Evolutionary conservation across 2,797 vertebrate species (phyloP), one percentile per base, ranked within the genome.

Genomic region (Salmo trutta): DNA sequence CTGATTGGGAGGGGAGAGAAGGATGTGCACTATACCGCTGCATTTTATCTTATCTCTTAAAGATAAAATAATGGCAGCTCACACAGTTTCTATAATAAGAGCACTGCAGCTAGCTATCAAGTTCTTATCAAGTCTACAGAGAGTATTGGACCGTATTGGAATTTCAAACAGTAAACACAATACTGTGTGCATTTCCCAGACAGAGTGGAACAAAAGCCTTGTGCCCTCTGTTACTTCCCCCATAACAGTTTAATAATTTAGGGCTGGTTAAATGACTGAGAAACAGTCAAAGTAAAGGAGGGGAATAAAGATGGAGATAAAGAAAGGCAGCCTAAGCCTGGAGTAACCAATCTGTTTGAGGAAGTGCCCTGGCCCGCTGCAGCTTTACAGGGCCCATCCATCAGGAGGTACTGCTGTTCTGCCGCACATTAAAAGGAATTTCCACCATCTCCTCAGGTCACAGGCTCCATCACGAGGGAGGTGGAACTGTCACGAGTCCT

Each of bases 21-120:
- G 77, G 52, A 75, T 83, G 83, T 90, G 86, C 79, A 82, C 79
- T 84, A 78, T 78, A 79, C 83, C 83, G 62, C 71, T 81, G 75
- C 84, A 86, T 89, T 90, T 87, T 79, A 91, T 91, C 86, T 88
- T 89, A 89, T 91, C 88, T 90, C 81, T 79, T 74, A 33, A 82
- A 88, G 88, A 91, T 88, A 89, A 90, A 92, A 90, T 87, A 86
- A 88, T 82, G 87, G 88, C 82, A 77, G 84, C 84, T 81, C 88
- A 82, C 70, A 80, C 76, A 84, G 86, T 78, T 85, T 65, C 68
- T 79, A 86, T 83, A 87, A 85, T 81, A 87, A 79, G 78, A 83
- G 80, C 80, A 82, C 81, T 83, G 85, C 82, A 87, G 59, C 59
- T 12, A 64, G n/a, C 59, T 64, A 64, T 64, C 84, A 82, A 77